Conservation (phyloP, 2,797 vertebrate species). For the Mus minutoides region DNA sequence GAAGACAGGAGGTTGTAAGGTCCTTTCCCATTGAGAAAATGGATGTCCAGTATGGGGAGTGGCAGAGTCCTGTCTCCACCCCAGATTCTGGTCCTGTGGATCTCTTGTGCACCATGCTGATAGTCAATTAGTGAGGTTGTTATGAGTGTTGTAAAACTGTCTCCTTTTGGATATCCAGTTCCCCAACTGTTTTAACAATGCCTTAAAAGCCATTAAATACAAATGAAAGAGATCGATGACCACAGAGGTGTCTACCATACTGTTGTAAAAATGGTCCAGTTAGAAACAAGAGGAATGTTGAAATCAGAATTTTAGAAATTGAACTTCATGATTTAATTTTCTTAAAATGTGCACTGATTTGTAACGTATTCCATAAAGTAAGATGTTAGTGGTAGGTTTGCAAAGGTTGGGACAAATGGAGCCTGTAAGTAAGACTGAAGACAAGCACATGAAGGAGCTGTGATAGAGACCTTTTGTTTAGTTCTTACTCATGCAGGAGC, state of each 20-base stretch:
- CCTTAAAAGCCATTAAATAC: constrained; percentile 56
- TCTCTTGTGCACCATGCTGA: fast-evolving
- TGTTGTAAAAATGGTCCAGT: not conserved
- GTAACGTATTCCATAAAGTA: not conserved
- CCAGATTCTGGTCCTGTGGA: not conserved
- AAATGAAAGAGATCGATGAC: not conserved
- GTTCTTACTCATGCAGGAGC: not conserved
- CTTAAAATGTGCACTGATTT: not conserved
- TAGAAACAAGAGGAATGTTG: constrained; percentile 3
- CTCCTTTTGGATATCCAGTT: constrained; percentile 44
- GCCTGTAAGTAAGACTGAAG: not conserved
- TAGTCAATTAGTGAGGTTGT: constrained; percentile 27
- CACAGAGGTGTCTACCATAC: not conserved
- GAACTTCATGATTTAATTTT: constrained; percentile 28
- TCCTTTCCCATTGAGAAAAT: not conserved
- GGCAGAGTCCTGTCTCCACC: not conserved
- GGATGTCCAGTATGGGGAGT: not conserved
- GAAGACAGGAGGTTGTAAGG: not conserved
- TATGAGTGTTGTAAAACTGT: constrained; percentile 62
- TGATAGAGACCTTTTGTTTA: not conserved
- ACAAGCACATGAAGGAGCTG: not conserved
- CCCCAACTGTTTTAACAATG: constrained; percentile 66
- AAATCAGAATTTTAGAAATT: constrained; percentile 45
- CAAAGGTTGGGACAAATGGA: not conserved
- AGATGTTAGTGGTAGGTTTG: not conserved